Evolutionary conservation across 2,888 invertebrate genomes (phyloP).

Genomic region (Hydrotaea diabolus): DNA sequence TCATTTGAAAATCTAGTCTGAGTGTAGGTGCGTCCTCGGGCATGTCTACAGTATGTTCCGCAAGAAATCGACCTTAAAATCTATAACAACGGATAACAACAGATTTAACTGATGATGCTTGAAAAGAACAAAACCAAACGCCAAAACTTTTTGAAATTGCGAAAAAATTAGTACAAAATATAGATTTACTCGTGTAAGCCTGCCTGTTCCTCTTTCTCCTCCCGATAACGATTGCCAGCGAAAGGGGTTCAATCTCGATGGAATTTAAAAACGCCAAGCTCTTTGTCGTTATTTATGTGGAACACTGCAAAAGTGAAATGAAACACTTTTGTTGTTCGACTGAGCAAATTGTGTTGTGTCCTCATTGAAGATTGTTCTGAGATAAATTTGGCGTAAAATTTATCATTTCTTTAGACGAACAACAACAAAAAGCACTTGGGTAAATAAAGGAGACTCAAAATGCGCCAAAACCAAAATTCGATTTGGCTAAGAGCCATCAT

Average conservation of each 20-base stretch:
- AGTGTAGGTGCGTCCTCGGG: background rate
- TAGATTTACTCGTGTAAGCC: background rate
- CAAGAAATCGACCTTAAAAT: constrained; percentile 3
- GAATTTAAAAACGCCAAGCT: background rate
- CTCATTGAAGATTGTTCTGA: too few species aligned
- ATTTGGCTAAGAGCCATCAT: background rate
- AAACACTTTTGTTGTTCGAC: background rate
- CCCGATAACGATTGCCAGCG: background rate
- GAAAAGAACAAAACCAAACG: background rate
- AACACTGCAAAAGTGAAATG: background rate
- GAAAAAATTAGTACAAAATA: background rate
- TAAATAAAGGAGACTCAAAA: background rate
- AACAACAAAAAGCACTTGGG: too few species aligned
- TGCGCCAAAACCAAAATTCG: background rate
- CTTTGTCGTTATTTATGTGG: background rate
- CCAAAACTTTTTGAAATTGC: constrained; percentile 2
- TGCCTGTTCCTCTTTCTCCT: background rate
- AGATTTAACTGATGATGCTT: background rate
- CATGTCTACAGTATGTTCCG: background rate
- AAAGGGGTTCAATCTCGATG: background rate
- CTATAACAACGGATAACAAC: background rate
- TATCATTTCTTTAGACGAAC: background rate
- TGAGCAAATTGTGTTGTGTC: background rate
- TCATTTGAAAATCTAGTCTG: background rate
- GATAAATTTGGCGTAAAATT: background rate